Conservation (phyloP, 1,140 invertebrate genomes). For the Nephotettix cincticeps region DNA sequence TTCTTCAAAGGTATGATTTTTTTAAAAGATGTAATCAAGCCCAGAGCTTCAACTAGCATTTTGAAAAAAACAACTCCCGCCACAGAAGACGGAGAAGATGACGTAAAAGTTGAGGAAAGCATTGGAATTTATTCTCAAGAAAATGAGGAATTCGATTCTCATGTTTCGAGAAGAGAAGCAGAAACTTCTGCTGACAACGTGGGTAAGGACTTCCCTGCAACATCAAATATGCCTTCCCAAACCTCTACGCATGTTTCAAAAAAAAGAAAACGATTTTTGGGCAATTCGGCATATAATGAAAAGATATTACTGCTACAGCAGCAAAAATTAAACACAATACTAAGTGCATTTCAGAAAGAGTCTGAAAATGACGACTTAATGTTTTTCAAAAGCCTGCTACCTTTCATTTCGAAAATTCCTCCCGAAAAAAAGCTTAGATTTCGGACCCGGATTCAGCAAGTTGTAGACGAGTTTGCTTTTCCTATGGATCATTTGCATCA, state of each 20-base stretch:
- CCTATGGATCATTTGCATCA: background rate
- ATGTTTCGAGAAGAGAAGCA: constrained; percentile 3
- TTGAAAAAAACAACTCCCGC: constrained; percentile 5
- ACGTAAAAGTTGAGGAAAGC: background rate
- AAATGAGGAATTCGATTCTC: background rate
- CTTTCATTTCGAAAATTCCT: constrained; percentile 19
- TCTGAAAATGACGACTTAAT: constrained; percentile 23
- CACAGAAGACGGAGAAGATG: background rate
- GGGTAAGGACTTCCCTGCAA: background rate
- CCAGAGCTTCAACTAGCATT: constrained; percentile 14
- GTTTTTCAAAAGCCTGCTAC: constrained; percentile 25
- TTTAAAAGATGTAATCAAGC: constrained; percentile 4
- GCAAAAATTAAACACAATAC: constrained; percentile 13
- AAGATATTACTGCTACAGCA: constrained; percentile 16
- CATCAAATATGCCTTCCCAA: background rate
- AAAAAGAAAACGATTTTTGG: constrained; percentile 4
- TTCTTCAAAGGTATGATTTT: constrained; percentile 9
- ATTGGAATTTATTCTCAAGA: background rate
- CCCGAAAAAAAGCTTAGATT: constrained; percentile 18
- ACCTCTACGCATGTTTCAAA: background rate
- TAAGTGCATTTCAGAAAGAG: background rate
- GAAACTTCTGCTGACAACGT: constrained; percentile 2
- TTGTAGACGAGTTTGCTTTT: constrained; percentile 30
- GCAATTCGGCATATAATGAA: constrained; percentile 21
- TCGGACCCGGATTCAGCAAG: constrained; percentile 24